These are phyloP conservation scores for Corythaeola cristata DNA, from an alignment of 2,113 vertebrate genomes.

Conservation along the genomic window DNA sequence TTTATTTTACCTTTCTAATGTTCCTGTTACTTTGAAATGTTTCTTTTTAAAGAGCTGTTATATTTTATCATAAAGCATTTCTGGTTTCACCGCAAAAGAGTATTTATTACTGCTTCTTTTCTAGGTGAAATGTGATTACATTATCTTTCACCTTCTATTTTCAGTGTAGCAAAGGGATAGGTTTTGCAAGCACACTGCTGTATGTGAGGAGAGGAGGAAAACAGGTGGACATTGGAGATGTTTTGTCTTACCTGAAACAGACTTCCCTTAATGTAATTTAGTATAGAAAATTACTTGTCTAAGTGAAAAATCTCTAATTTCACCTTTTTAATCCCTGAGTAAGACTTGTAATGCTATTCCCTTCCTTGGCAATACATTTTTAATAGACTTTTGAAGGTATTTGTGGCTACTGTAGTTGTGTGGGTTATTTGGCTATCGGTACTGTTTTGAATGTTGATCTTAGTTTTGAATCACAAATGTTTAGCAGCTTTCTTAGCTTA, in stretches of 20 bases:
- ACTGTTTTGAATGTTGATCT: neutral
- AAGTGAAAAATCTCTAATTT: neutral
- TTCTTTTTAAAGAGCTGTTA: slow-evolving; percentile 42
- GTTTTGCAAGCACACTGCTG: neutral
- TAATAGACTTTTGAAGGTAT: neutral
- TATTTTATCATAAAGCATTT: slow-evolving; percentile 43
- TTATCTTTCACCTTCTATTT: neutral
- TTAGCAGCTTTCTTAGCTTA: neutral
- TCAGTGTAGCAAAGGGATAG: neutral
- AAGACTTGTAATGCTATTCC: neutral
- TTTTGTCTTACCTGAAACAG: neutral
- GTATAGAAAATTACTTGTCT: neutral
- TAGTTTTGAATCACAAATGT: neutral
- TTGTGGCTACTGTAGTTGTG: neutral
- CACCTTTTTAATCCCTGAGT: neutral
- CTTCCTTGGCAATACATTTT: neutral
- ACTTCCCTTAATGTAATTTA: neutral
- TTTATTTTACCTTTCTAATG: slow-evolving; percentile 53
- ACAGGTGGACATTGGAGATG: neutral
- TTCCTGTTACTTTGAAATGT: slow-evolving; percentile 56
- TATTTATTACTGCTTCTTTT: slow-evolving; percentile 32
- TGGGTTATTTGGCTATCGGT: neutral
- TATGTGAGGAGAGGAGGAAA: neutral
- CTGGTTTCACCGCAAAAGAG: neutral
- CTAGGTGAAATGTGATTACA: neutral